Evolutionary conservation across 2,888 invertebrate species (phyloP).

Genomic region (Trissoscelio sp.): DNA sequence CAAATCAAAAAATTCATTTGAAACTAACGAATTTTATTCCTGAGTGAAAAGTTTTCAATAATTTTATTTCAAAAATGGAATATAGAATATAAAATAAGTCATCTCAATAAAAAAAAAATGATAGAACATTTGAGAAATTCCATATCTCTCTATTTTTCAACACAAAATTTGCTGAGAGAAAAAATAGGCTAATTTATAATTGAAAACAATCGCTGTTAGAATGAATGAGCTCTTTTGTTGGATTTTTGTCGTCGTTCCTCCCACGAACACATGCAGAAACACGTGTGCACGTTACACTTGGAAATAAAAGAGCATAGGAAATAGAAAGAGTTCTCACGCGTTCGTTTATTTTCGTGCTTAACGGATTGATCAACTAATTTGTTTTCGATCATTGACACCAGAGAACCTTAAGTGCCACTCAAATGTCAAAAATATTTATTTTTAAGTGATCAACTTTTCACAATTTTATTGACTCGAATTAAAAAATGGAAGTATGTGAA

Average conservation of each 20-base stretch:
- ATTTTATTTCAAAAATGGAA: too few species aligned
- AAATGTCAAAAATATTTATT: not conserved
- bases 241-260: conserved; percentile 38
- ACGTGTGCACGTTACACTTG: conserved; percentile 44
- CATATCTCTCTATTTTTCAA: too few species aligned
- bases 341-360: conserved; percentile 79
- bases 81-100: too few species aligned
- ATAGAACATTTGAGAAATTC: too few species aligned
- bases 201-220: conserved; percentile 46
- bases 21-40: too few species aligned
- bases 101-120: too few species aligned
- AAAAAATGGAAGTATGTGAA: conserved; percentile 24
- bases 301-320: conserved; percentile 46
- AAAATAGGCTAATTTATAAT: conserved; percentile 8
- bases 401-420: not conserved
- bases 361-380: conserved; percentile 81
- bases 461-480: not conserved
- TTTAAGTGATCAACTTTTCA: not conserved
- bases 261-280: conserved; percentile 47
- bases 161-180: not conserved
- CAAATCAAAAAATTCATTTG: too few species aligned
- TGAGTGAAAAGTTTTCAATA: too few species aligned
- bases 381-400: conserved; percentile 57
- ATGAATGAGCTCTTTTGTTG: conserved; percentile 53
- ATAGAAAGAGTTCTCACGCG: conserved; percentile 77